These are phyloP conservation scores for Mesocricetus auratus DNA, from an alignment of 2,113 vertebrate species.

Conservation along the genomic window DNA sequence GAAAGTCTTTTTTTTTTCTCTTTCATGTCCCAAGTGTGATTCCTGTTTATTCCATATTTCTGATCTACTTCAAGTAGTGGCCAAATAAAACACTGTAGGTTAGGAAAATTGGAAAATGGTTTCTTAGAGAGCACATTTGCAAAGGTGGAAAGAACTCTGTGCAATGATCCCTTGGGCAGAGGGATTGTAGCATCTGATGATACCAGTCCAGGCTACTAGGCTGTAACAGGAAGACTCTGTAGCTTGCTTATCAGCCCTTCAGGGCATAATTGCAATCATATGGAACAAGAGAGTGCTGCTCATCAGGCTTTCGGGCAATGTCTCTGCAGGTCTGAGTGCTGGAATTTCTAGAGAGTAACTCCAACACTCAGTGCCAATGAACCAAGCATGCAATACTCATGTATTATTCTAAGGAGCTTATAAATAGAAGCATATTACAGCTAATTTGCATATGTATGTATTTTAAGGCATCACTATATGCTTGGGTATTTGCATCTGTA, in stretches of 20 bases:
- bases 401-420: background rate
- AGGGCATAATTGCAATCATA: background rate
- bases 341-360: background rate
- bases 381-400: background rate
- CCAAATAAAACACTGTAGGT: background rate
- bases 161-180: background rate
- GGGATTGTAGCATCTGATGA: fast-evolving
- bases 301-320: background rate
- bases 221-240: background rate
- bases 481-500: background rate
- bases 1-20: background rate
- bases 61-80: background rate
- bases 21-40: background rate
- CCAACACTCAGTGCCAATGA: constrained; percentile 13
- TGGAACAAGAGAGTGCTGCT: fast-evolving
- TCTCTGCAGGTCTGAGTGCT: background rate
- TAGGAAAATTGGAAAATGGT: background rate
- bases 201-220: no score
- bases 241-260: background rate
- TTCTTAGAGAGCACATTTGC: background rate
- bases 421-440: background rate
- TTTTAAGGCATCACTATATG: background rate
- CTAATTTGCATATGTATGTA: background rate
- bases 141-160: background rate
- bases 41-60: background rate